phyloP scores from a whole-genome alignment of 64 coral and sea anemone species.

The Stichodactyla mertensii region DNA sequence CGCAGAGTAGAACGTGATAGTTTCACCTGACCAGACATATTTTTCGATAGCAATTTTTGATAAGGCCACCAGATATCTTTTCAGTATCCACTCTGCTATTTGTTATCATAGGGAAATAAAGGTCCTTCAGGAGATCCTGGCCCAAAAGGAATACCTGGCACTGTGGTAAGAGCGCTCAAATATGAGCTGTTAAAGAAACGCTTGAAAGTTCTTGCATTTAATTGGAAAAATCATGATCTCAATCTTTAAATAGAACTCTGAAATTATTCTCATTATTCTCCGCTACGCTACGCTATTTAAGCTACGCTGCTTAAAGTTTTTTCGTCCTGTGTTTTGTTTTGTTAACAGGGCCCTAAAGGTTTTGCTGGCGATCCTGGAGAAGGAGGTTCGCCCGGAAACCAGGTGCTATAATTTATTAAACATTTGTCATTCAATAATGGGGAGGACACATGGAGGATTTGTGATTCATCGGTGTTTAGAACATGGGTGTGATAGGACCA shows the following conservation, averaged over 20 bases:
- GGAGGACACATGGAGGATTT: no score
- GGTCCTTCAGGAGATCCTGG: background rate
- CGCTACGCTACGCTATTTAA: background rate
- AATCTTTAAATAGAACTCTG: background rate
- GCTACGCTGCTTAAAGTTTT: background rate
- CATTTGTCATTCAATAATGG: no score
- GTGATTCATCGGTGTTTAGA: no score
- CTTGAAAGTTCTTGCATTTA: no score
- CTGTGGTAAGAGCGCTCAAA: background rate
- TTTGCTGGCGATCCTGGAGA: background rate
- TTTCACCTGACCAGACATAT: no score
- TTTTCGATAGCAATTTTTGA: no score
- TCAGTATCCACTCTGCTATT: background rate
- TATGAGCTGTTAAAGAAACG: background rate
- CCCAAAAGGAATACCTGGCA: background rate
- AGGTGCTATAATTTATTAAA: background rate
- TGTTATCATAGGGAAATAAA: background rate
- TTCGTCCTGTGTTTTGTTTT: background rate
- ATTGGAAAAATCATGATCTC: no score
- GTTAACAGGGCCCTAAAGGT: slow-evolving; percentile 28
- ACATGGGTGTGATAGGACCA: no score
- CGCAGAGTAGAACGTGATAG: no score
- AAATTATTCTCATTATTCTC: no score
- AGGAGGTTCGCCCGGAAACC: background rate
- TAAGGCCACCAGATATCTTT: background rate